A percentile compares a stretch with the other conserved stretches of the same genome.
Evolutionary conservation across 1,140 invertebrate species (phyloP).

Genomic region (Lordiphosa collinella): DNA sequence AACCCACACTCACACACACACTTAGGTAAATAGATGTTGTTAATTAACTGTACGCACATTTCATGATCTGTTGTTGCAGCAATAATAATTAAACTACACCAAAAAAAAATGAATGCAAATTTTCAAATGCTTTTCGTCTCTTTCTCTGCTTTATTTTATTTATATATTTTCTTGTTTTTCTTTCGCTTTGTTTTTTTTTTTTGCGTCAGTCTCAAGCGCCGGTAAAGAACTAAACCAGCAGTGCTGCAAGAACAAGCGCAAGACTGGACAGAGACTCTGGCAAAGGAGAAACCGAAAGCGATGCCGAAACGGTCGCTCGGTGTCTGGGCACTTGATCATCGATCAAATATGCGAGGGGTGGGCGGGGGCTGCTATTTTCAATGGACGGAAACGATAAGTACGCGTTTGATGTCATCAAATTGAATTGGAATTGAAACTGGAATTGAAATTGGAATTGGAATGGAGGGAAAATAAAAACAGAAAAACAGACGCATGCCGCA

Average conservation of each 20-base stretch:
- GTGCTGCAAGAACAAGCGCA: conserved; percentile 56
- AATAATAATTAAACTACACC: background rate
- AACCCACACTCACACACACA: conserved; percentile 2
- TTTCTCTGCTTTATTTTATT: too few species aligned
- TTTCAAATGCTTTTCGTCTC: background rate
- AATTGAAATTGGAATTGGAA: conserved; percentile 25
- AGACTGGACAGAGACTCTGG: conserved; percentile 37
- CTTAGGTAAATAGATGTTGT: background rate
- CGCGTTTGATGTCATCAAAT: conserved; percentile 62
- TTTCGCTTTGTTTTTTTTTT: conserved; percentile 12
- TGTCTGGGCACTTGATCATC: conserved; percentile 28
- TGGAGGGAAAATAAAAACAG: conserved; percentile 1
- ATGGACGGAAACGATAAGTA: conserved; percentile 60
- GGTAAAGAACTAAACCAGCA: conserved; percentile 61
- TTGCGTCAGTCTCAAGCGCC: conserved; percentile 61
- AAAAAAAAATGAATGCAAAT: conserved; percentile 11
- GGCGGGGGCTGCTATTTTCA: background rate
- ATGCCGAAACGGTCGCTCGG: conserved; percentile 10
- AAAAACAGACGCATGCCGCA: conserved; percentile 22
- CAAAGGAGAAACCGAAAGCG: conserved; percentile 15
- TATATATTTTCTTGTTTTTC: conserved; percentile 8
- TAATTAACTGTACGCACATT: conserved; percentile 51
- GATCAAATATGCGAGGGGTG: conserved; percentile 32
- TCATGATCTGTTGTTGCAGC: conserved; percentile 60
- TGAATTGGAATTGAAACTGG: conserved; percentile 30